Conservation (phyloP, 2,797 vertebrate species). For the Nyctalus aviator region DNA sequence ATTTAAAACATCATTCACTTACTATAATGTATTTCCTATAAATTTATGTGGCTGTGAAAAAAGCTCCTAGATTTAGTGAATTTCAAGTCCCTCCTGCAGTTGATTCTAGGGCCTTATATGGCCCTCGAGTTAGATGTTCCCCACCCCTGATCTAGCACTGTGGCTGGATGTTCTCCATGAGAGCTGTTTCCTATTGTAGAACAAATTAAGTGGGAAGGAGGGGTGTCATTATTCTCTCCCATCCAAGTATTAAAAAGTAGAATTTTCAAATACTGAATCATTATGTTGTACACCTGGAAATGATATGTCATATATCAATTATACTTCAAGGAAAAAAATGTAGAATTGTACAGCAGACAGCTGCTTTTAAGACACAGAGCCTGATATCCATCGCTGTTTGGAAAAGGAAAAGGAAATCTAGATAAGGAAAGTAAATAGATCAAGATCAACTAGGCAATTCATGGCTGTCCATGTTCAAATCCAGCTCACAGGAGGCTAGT, state of each 20-base stretch:
- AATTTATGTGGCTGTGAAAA: no score
- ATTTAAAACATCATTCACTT: no score
- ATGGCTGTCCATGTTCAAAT: neutral
- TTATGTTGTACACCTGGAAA: neutral
- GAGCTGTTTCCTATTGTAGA: neutral
- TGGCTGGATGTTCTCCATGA: neutral
- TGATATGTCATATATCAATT: neutral
- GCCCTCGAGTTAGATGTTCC: no score
- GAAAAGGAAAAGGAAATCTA: conserved; percentile 27
- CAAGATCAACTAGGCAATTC: neutral
- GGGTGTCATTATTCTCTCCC: neutral
- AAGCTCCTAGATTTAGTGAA: no score
- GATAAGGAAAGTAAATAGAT: neutral
- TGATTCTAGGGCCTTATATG: no score
- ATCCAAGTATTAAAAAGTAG: neutral
- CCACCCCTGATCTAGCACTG: neutral
- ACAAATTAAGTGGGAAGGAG: neutral
- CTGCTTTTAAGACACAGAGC: neutral
- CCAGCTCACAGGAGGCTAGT: neutral
- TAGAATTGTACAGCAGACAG: neutral
- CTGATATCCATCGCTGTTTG: neutral
- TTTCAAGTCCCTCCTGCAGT: no score
- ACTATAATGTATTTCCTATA: no score
- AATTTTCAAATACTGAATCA: neutral
- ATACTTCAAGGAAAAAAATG: neutral